A percentile compares a stretch with the other conserved stretches of the same genome.
These are phyloP conservation scores for Spicauda simplicius DNA, from an alignment of 2,888 invertebrate genomes.

Conservation along the genomic window DNA sequence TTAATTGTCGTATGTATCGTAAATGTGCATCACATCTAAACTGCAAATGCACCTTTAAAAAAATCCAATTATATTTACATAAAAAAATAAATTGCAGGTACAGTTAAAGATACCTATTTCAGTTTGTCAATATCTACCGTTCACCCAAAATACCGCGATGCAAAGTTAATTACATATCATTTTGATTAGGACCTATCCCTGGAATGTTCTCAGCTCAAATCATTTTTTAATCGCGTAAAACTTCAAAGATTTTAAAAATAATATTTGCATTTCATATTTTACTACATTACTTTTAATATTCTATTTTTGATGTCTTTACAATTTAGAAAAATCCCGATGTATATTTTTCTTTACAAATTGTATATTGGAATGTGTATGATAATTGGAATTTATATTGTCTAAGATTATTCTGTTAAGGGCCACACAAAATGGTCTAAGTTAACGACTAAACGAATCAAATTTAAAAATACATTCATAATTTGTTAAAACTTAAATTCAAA, in stretches of 20 bases:
- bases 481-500: not conserved
- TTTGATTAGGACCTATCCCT: slow-evolving; percentile 60
- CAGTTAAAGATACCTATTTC: not conserved
- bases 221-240: slow-evolving; percentile 20
- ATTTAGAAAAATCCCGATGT: slow-evolving; percentile 52
- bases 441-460: slow-evolving; percentile 12
- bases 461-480: not conserved
- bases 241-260: slow-evolving; percentile 36
- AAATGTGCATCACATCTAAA: slow-evolving; percentile 38
- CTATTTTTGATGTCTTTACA: slow-evolving; percentile 73
- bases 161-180: slow-evolving; percentile 72
- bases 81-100: not conserved
- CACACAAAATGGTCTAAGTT: slow-evolving; percentile 34
- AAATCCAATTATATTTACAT: not conserved
- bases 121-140: not conserved
- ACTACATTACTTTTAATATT: slow-evolving; percentile 56
- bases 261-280: slow-evolving; percentile 42
- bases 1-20: slow-evolving; percentile 35
- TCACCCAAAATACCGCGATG: slow-evolving; percentile 33
- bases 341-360: slow-evolving; percentile 41
- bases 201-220: slow-evolving; percentile 33
- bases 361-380: slow-evolving; percentile 36
- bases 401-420: slow-evolving; percentile 48
- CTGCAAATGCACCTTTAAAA: not conserved
- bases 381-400: slow-evolving; percentile 46